phyloP scores from a whole-genome alignment of 2,888 invertebrate species.

The Meteorus colon region DNA sequence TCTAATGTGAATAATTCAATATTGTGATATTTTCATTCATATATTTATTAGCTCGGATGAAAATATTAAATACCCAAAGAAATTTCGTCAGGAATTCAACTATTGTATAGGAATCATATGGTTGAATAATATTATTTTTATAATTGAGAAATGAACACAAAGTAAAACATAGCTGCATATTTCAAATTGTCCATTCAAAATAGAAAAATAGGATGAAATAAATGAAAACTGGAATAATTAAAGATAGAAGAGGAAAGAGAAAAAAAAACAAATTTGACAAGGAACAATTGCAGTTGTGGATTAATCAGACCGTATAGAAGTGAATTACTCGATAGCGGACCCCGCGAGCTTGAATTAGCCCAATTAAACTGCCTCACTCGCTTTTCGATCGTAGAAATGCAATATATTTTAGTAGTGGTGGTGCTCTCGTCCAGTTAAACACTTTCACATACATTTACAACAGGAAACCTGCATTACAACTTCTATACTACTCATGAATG shows the following conservation, averaged over 20 bases:
- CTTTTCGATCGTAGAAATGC: slow-evolving; percentile 32
- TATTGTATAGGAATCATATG: too few relatives aligned
- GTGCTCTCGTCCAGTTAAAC: background rate
- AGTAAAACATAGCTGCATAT: too few relatives aligned
- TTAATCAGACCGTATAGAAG: slow-evolving; percentile 42
- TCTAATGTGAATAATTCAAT: background rate
- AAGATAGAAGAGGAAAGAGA: background rate
- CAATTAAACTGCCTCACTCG: slow-evolving; percentile 40
- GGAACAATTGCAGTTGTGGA: slow-evolving; percentile 29
- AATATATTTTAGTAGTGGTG: slow-evolving; percentile 11
- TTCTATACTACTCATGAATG: background rate
- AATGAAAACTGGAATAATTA: background rate
- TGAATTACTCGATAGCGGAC: slow-evolving; percentile 43
- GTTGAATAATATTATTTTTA: too few relatives aligned
- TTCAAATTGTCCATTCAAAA: background rate
- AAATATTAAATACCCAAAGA: too few relatives aligned
- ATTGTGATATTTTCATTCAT: background rate
- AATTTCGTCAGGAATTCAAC: too few relatives aligned
- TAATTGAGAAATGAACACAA: too few relatives aligned
- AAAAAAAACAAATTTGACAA: background rate
- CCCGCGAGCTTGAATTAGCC: slow-evolving; percentile 38
- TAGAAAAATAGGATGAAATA: background rate
- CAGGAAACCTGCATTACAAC: background rate
- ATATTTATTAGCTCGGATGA: too few relatives aligned
- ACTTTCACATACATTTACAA: background rate